These are phyloP conservation scores for Polypedilum pembai DNA, from an alignment of 1,140 invertebrate genomes.

Conservation along the genomic window DNA sequence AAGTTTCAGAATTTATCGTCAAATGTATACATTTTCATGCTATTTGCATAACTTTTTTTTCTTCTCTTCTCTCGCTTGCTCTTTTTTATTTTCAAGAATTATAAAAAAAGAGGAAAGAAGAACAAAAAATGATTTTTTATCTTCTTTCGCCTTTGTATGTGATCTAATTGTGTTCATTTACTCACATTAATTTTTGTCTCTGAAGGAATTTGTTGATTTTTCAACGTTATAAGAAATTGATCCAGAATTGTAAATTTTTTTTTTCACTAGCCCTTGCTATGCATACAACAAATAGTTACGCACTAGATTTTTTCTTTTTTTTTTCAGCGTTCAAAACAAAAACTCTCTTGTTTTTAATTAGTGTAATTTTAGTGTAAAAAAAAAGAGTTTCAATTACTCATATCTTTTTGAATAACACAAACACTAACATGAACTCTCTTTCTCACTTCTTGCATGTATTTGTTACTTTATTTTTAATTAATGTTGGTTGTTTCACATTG, in stretches of 20 bases:
- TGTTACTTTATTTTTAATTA: constrained; percentile 14
- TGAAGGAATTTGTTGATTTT: constrained; percentile 1
- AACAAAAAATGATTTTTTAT: no score
- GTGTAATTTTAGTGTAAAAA: not conserved
- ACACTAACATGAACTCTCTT: not conserved
- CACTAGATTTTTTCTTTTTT: constrained; percentile 2
- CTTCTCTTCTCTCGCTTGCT: not conserved
- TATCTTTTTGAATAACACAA: not conserved
- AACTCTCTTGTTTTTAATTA: not conserved
- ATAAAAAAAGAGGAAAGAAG: no score
- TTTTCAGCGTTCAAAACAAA: not conserved
- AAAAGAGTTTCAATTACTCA: not conserved
- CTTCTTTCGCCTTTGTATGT: no score
- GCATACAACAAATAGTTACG: not conserved
- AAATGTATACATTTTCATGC: constrained; percentile 7
- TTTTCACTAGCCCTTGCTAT: no score
- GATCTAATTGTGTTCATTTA: not conserved
- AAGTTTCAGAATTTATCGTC: not conserved
- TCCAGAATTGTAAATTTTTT: constrained; percentile 15
- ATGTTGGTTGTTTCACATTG: constrained; percentile 17
- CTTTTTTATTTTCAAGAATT: not conserved
- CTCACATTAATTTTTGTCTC: not conserved
- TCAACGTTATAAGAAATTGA: not conserved
- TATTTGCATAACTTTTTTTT: not conserved
- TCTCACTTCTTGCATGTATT: not conserved